phyloP scores from a whole-genome alignment of 1,140 invertebrate genomes.

The Zaprionus lachaisei region DNA sequence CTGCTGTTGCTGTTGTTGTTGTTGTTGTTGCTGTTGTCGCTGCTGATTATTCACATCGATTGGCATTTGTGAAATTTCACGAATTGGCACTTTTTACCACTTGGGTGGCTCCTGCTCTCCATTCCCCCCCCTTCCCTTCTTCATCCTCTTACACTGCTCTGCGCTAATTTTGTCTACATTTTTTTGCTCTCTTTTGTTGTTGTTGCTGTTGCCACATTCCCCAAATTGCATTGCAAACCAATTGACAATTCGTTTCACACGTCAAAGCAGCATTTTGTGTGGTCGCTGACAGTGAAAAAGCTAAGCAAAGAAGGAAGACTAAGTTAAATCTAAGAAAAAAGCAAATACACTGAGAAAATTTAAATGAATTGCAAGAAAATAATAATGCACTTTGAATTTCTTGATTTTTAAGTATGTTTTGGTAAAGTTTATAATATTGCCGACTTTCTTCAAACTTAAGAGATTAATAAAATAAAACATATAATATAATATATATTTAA shows the following conservation, averaged over 20 bases:
- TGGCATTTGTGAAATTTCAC: slow-evolving; percentile 81
- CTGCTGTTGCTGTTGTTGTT: slow-evolving; percentile 47
- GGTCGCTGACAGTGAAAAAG: slow-evolving; percentile 40
- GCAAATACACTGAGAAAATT: slow-evolving; percentile 26
- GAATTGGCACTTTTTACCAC: slow-evolving; percentile 79
- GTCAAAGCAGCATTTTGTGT: slow-evolving; percentile 52
- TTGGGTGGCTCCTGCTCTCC: slow-evolving; percentile 60
- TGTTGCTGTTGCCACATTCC: slow-evolving; percentile 50
- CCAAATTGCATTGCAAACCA: slow-evolving; percentile 63
- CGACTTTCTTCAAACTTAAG: no score
- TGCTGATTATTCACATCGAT: slow-evolving; percentile 82
- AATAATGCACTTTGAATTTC: accelerated
- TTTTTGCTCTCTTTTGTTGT: slow-evolving; percentile 12
- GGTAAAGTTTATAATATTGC: no score
- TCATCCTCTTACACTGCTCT: not conserved
- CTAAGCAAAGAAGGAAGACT: not conserved
- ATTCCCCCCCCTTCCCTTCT: not conserved
- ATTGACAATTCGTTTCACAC: slow-evolving; percentile 68
- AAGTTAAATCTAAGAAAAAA: slow-evolving; percentile 1
- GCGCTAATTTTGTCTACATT: slow-evolving; percentile 64
- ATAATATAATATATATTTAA: no score
- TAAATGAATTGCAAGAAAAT: not conserved
- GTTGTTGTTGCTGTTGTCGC: slow-evolving; percentile 51
- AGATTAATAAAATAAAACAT: no score
- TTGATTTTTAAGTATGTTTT: no score